Evolutionary conservation across 2,888 invertebrate species (phyloP).

Genomic region (Alitta virens): DNA sequence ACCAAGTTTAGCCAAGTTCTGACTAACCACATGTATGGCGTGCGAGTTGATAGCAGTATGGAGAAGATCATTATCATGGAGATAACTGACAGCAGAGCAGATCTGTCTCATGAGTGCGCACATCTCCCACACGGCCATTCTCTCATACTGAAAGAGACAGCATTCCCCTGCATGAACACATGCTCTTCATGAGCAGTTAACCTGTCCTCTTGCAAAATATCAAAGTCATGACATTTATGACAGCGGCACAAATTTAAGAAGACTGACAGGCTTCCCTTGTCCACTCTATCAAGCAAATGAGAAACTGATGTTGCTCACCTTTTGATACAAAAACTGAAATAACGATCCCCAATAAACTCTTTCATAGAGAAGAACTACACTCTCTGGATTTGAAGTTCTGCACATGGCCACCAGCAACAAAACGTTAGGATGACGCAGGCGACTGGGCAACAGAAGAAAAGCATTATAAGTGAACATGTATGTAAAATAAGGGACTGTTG

Average conservation of each 20-base stretch:
- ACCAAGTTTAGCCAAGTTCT: constrained; percentile 55
- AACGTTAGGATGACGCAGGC: constrained; percentile 54
- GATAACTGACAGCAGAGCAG: constrained; percentile 56
- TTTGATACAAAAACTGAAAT: constrained; percentile 53
- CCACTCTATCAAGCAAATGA: no score
- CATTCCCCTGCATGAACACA: no score
- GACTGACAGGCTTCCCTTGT: no score
- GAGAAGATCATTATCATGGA: constrained; percentile 56
- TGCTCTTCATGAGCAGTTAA: background rate
- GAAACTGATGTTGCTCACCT: no score
- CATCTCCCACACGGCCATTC: constrained; percentile 31
- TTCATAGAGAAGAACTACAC: constrained; percentile 57
- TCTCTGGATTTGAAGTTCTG: constrained; percentile 53
- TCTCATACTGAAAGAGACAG: constrained; percentile 33
- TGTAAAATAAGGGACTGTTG: no score
- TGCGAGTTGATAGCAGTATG: constrained; percentile 59
- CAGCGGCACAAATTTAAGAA: no score
- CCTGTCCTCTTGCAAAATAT: no score
- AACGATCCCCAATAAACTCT: constrained; percentile 57
- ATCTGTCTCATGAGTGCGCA: constrained; percentile 52
- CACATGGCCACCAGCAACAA: constrained; percentile 58
- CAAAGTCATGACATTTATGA: no score
- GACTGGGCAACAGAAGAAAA: constrained; percentile 25
- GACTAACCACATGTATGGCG: constrained; percentile 55
- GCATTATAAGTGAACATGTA: no score